These are phyloP conservation scores for Temnothorax longispinosus DNA, from an alignment of 1,140 invertebrate species.

Conservation along the genomic window DNA sequence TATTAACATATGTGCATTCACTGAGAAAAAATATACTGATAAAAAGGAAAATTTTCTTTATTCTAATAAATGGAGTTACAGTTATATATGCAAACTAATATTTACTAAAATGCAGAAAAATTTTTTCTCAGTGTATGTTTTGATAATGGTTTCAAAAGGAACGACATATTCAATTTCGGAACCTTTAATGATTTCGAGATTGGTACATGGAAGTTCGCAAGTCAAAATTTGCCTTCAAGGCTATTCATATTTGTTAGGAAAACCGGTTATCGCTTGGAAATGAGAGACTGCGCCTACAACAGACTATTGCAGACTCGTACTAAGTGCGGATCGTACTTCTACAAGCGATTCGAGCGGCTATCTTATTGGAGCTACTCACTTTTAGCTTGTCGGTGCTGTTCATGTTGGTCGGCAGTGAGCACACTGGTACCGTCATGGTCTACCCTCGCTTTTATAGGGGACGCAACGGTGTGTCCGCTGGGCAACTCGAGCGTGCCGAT, in stretches of 20 bases:
- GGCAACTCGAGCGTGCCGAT: conserved; percentile 76
- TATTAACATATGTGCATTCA: no score
- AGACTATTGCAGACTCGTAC: background rate
- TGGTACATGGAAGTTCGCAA: background rate
- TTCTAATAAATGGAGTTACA: no score
- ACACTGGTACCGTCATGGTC: conserved; percentile 78
- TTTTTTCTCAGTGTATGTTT: background rate
- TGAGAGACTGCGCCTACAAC: conserved; percentile 21
- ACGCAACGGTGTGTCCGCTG: conserved; percentile 64
- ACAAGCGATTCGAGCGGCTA: conserved; percentile 61
- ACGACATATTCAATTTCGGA: background rate
- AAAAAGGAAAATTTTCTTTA: no score
- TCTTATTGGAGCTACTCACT: conserved; percentile 80
- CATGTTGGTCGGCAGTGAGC: conserved; percentile 84
- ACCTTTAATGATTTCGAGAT: background rate
- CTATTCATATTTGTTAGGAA: conserved; percentile 10
- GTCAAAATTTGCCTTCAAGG: background rate
- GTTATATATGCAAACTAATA: no score
- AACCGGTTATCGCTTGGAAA: background rate
- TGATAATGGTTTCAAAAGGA: background rate
- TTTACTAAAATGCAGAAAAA: no score
- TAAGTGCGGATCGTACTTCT: conserved; percentile 26
- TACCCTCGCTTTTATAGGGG: conserved; percentile 82
- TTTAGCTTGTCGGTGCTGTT: conserved; percentile 84
- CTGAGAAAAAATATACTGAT: no score